A percentile compares a stretch with the other conserved stretches of the same genome.
Evolutionary conservation across 2,888 invertebrate species (phyloP).

Genomic region (Piscicola geometra): DNA sequence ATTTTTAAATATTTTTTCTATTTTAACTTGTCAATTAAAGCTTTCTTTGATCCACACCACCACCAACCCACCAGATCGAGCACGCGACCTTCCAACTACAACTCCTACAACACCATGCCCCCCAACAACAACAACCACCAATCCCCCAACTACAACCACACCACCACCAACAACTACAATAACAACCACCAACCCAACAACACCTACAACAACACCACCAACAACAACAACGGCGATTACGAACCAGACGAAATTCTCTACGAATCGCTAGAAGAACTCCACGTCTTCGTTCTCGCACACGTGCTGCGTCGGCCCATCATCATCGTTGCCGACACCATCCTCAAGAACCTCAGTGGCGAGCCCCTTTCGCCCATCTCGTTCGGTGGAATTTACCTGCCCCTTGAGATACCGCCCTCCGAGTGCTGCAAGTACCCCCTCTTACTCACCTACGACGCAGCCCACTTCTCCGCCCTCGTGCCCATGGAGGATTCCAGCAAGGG

Average conservation of each 20-base stretch:
- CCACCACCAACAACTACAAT: slow-evolving; percentile 45
- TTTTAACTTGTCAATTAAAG: neutral
- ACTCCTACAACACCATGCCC: too few relatives aligned
- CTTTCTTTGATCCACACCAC: neutral
- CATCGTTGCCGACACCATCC: slow-evolving; percentile 75
- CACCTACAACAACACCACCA: slow-evolving; percentile 1
- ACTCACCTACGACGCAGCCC: slow-evolving; percentile 79
- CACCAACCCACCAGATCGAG: too few relatives aligned
- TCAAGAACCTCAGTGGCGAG: slow-evolving; percentile 74
- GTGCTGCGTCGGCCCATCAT: slow-evolving; percentile 74
- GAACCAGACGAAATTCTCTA: slow-evolving; percentile 54
- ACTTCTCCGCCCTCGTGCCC: slow-evolving; percentile 76
- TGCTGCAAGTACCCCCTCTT: slow-evolving; percentile 64
- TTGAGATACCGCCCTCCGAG: slow-evolving; percentile 66
- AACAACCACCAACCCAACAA: neutral
- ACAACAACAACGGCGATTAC: slow-evolving; percentile 18
- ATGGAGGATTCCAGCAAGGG: slow-evolving; percentile 45
- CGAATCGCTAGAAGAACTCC: slow-evolving; percentile 77
- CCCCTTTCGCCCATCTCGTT: slow-evolving; percentile 81
- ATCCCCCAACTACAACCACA: too few relatives aligned
- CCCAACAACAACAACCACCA: too few relatives aligned
- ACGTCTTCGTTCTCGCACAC: slow-evolving; percentile 77
- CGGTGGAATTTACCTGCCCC: slow-evolving; percentile 73
- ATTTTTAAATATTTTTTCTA: neutral
- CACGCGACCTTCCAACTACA: too few relatives aligned